phyloP scores from a whole-genome alignment of 2,797 vertebrate species.

The Antrozous pallidus region DNA sequence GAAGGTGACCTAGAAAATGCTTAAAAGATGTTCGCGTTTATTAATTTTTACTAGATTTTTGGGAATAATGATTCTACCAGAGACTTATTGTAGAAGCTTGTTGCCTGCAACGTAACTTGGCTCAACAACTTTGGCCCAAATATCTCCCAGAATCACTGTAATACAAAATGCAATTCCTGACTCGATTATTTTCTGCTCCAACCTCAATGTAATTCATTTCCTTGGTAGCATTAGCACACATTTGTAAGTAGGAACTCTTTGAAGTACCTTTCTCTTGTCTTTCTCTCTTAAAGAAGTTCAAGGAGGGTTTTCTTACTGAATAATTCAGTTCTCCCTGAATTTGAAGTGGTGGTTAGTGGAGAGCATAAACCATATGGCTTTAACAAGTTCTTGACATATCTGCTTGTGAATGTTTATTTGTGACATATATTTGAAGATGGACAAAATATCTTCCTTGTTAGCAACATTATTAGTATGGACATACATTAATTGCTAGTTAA shows the following conservation, averaged over 20 bases:
- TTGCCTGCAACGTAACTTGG: neutral
- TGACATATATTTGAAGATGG: constrained; percentile 60
- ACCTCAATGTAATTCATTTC: neutral
- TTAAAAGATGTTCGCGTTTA: neutral
- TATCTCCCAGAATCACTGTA: neutral
- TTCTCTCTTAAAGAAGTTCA: neutral
- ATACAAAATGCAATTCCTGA: neutral
- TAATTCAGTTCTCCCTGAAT: constrained; percentile 25
- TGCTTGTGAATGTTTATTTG: constrained; percentile 23
- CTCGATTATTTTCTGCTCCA: neutral
- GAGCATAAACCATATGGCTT: neutral
- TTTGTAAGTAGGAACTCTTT: neutral
- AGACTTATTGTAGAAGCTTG: neutral
- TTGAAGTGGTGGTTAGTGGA: neutral
- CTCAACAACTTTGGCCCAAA: neutral
- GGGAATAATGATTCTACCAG: neutral
- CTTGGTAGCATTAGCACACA: neutral
- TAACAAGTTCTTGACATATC: constrained; percentile 1
- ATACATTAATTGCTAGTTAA: constrained; percentile 15
- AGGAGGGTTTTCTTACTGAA: neutral
- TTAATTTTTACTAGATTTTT: neutral
- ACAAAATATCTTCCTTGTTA: neutral
- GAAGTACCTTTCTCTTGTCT: neutral
- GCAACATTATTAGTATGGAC: constrained; percentile 30
- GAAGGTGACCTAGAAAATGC: neutral